A percentile compares a stretch with the other conserved stretches of the same genome.
phyloP scores from a whole-genome alignment of 2,113 vertebrate genomes.

The Probosciger aterrimus region DNA sequence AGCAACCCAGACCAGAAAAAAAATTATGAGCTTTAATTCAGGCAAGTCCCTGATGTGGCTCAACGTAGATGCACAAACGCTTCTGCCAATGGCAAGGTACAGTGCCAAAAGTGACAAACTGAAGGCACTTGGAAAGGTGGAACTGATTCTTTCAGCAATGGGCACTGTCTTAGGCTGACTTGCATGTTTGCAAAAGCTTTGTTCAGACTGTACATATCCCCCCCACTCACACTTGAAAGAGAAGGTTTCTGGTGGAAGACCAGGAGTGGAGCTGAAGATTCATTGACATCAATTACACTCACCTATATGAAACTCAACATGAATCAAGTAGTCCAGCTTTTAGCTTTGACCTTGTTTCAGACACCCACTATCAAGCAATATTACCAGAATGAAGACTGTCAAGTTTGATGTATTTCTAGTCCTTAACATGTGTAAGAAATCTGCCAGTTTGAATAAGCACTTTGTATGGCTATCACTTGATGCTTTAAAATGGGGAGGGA shows the following conservation, averaged over 20 bases:
- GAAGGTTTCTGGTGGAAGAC: not conserved
- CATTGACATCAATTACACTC: not conserved
- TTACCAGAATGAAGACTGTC: not conserved
- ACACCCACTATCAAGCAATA: not conserved
- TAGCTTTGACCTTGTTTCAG: not conserved
- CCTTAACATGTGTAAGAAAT: not conserved
- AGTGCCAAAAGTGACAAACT: not conserved
- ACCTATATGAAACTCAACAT: not conserved
- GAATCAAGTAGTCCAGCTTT: not conserved
- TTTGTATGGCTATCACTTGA: not conserved
- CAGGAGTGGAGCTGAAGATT: not conserved
- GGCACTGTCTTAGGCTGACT: not conserved
- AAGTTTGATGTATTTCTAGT: not conserved
- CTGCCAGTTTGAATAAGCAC: conserved; percentile 21
- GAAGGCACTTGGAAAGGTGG: not conserved
- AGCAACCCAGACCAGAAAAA: not conserved
- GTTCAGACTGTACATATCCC: not conserved
- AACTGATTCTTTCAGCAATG: not conserved
- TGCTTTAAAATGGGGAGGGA: not conserved
- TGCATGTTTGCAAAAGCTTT: not conserved
- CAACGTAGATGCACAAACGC: not conserved
- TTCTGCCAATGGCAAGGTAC: not conserved
- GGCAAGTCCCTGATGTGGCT: not conserved
- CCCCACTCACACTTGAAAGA: not conserved
- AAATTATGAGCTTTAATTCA: not conserved